These are phyloP conservation scores for Xanthorhoe spadicearia DNA, from an alignment of 2,888 invertebrate genomes.

Conservation along the genomic window DNA sequence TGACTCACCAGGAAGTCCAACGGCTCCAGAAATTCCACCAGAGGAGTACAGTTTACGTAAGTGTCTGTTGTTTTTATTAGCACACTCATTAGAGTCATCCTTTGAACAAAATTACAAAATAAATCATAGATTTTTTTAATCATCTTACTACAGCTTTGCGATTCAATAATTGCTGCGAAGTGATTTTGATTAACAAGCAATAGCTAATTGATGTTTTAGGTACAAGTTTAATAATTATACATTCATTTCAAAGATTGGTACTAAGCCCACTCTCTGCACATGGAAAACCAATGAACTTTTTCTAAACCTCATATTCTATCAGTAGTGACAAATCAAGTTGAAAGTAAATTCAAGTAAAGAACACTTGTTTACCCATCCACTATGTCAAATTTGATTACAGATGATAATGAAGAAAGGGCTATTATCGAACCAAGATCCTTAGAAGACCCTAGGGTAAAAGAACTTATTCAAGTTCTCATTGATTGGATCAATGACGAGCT, in stretches of 20 bases:
- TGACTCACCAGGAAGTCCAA: slow-evolving; percentile 97
- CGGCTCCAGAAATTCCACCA: slow-evolving; percentile 94
- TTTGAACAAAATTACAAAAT: too few species aligned
- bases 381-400: slow-evolving; percentile 73
- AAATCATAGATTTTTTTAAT: too few species aligned
- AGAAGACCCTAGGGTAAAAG: slow-evolving; percentile 93
- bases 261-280: too few species aligned
- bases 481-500: slow-evolving; percentile 99
- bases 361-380: not conserved
- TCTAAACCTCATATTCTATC: not conserved
- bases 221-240: not conserved
- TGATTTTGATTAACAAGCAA: too few species aligned
- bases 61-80: slow-evolving; percentile 45
- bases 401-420: slow-evolving; percentile 98
- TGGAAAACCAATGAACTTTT: too few species aligned
- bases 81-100: not conserved
- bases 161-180: too few species aligned
- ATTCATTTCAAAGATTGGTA: not conserved
- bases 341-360: not conserved
- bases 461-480: slow-evolving; percentile 93
- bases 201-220: too few species aligned
- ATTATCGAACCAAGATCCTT: slow-evolving; percentile 96
- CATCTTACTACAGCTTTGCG: too few species aligned
- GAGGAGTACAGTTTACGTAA: slow-evolving; percentile 96
- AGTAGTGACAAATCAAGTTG: not conserved